phyloP scores from a whole-genome alignment of 2,797 vertebrate genomes.

The Martes flavigula region DNA sequence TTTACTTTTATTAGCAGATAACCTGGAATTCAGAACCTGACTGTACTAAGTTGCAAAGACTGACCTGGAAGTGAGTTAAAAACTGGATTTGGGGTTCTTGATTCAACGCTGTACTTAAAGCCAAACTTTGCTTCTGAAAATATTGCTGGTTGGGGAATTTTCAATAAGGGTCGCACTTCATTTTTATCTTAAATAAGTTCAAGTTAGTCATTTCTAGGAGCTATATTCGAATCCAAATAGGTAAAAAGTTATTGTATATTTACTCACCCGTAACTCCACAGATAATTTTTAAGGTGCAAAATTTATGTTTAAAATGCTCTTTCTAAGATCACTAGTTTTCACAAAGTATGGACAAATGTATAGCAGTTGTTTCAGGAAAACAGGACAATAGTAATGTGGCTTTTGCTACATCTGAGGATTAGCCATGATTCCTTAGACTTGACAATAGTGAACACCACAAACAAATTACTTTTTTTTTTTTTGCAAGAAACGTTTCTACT shows the following conservation, averaged over 20 bases:
- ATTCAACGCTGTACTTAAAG: neutral
- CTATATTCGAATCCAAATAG: neutral
- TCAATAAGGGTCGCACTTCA: neutral
- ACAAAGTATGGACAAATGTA: neutral
- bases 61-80: neutral
- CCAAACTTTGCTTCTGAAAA: neutral
- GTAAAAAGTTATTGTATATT: neutral
- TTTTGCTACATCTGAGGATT: neutral
- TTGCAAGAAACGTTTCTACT: neutral
- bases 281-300: neutral
- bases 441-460: neutral
- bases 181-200: conserved; percentile 4
- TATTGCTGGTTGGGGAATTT: neutral
- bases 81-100: neutral
- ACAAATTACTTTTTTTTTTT: neutral
- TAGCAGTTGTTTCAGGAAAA: neutral
- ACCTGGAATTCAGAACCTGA: neutral
- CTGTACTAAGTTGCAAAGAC: neutral
- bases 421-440: neutral
- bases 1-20: neutral
- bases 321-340: neutral
- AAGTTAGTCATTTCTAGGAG: neutral
- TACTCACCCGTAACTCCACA: neutral
- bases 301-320: neutral
- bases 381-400: neutral